phyloP scores from a whole-genome alignment of 2,113 vertebrate species.

The Heptranchias perlo region DNA sequence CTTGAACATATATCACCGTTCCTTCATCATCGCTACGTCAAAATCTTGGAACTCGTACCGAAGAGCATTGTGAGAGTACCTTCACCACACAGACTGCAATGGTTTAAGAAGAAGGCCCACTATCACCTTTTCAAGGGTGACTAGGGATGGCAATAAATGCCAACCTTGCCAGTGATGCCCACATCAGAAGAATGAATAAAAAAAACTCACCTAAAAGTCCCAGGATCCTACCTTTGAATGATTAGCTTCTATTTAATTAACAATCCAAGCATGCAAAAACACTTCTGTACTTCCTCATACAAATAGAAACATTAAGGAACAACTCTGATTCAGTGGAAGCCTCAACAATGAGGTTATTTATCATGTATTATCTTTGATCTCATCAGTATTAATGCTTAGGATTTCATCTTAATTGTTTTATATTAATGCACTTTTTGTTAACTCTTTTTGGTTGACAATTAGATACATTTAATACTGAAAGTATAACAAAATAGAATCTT shows the following conservation, averaged over 20 bases:
- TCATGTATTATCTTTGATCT: not conserved
- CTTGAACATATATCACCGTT: not conserved
- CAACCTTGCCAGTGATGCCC: not conserved
- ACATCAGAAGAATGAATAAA: not conserved
- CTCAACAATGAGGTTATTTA: not conserved
- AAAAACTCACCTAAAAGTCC: not conserved
- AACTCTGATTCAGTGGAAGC: not conserved
- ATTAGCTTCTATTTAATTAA: not conserved
- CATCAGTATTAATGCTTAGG: not conserved
- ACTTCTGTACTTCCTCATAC: not conserved
- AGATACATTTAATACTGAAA: not conserved
- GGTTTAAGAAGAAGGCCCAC: too few relatives aligned
- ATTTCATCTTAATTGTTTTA: not conserved
- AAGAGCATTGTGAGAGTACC: not conserved
- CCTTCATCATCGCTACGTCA: not conserved
- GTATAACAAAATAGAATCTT: not conserved
- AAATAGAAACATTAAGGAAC: not conserved
- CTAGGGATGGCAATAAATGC: not conserved
- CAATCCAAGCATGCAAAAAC: not conserved
- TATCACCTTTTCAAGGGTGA: too few relatives aligned
- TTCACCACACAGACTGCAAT: not conserved
- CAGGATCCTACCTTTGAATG: not conserved
- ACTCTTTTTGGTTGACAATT: not conserved
- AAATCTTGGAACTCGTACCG: not conserved
- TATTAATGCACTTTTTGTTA: not conserved